A percentile compares a stretch with the other conserved stretches of the same genome.
Conservation (phyloP, 1,140 invertebrate species). For the Caligus rogercresseyi region DNA sequence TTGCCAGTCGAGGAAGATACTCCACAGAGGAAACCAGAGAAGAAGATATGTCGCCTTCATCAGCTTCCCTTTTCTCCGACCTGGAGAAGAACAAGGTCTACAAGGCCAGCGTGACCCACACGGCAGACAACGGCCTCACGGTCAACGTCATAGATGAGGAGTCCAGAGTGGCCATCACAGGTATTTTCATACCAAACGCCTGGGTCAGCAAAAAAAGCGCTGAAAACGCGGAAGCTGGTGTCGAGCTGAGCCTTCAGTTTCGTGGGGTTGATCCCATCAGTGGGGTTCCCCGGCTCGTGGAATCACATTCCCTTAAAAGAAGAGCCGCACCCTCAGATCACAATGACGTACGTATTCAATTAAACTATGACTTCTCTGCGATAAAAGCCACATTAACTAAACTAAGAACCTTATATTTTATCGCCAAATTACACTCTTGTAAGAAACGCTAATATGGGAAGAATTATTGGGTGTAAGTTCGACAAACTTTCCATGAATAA, state of each 20-base stretch:
- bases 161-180: background rate
- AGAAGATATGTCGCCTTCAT: background rate
- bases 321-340: too few species aligned
- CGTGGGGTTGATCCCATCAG: background rate
- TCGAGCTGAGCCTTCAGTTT: background rate
- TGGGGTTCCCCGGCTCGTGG: background rate
- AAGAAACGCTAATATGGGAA: too few species aligned
- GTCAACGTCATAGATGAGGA: background rate
- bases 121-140: background rate
- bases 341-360: too few species aligned
- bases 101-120: background rate
- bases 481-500: too few species aligned
- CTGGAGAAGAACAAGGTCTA: background rate
- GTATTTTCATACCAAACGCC: background rate
- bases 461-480: too few species aligned
- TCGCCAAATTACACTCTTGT: too few species aligned
- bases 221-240: background rate
- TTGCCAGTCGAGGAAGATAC: too few species aligned
- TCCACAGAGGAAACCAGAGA: background rate
- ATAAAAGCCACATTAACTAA: too few species aligned
- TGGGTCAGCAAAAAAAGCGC: background rate
- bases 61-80: too few species aligned
- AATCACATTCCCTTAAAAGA: background rate
- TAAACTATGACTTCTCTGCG: too few species aligned
- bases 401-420: too few species aligned